Base-by-base conservation (phyloP, 2,888 invertebrate species). In the Nysson spinosus region DNA sequence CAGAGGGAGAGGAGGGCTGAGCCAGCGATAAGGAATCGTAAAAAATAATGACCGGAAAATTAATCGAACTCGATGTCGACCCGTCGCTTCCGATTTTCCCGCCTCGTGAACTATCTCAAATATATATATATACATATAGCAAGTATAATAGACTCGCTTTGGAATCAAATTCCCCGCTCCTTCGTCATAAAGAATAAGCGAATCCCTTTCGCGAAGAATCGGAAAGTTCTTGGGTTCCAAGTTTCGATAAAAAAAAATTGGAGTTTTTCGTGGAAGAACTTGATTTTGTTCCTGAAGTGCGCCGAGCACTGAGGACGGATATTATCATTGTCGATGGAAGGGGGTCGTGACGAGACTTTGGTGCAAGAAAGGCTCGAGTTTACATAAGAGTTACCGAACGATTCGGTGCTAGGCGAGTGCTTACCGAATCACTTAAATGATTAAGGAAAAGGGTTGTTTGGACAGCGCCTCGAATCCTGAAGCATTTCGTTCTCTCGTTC, bases 361-460 rank as follows among this genome's bases (percentile, higher is more conserved):
- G 63, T 51, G 57, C 65, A 78, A 81, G 80, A 82, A 82, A 79
- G 82, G 77, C 79, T 77, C 78, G 69, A 72, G 78, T 81, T 81
- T 78, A 79, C 79, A 77, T 74, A 81, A 77, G 81, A 83, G 81
- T 84, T 82, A 78, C 66, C 76, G n/a, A 60, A 72, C 72, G 80
- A 81, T 79, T 80, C 72, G 76, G 77, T 77, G 79, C 76, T 75
- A 73, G 74, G 70, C 80, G 79, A 80, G 81, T 77, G 83, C 81
- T 85, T 84, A 84, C 81, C 78, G 79, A 87, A 85, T 86, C 86
- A 87, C 86, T 86, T 84, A 85, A 86, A 85, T 84, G 85, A 86
- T 87, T 85, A 86, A 86, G 85, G 82, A 83, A 85, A 86, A 85
- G 87, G 86, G 87, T 86, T 87, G 85, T 87, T 87, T 87, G 86